Evolutionary conservation across 2,113 vertebrate species (phyloP).

Genomic region (Takifugu flavidus): DNA sequence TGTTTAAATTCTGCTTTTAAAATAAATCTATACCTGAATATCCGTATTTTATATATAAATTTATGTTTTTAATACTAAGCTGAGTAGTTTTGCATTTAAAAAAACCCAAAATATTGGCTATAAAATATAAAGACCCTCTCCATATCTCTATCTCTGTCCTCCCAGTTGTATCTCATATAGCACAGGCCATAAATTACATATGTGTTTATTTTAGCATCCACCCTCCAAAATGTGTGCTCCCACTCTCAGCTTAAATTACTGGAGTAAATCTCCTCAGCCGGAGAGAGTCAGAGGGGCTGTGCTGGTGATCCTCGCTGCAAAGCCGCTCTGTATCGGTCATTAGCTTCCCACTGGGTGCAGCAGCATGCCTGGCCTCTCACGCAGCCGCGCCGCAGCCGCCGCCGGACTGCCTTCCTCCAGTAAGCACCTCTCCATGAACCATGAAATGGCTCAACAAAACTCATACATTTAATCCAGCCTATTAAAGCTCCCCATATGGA

Average conservation of each 20-base stretch:
- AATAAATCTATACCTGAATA: no score
- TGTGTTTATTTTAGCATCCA: conserved; percentile 1
- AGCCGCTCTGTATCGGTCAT: conserved; percentile 50
- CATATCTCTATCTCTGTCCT: no score
- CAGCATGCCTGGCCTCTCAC: conserved; percentile 54
- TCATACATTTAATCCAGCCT: conserved; percentile 15
- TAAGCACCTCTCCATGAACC: conserved; percentile 33
- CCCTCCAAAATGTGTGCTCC: conserved; percentile 5
- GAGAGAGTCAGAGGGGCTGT: conserved; percentile 16
- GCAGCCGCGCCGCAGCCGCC: conserved; percentile 40
- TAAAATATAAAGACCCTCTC: no score
- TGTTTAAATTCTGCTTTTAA: no score
- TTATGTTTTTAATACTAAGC: no score
- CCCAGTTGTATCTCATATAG: background rate
- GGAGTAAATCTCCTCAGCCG: conserved; percentile 46
- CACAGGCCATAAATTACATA: background rate
- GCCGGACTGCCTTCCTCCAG: conserved; percentile 16
- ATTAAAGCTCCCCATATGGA: conserved; percentile 21
- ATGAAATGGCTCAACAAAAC: conserved; percentile 31
- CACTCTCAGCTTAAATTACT: conserved; percentile 41
- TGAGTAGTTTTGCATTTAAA: no score
- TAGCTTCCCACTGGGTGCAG: conserved; percentile 59
- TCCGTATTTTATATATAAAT: no score
- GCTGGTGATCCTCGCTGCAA: conserved; percentile 28
- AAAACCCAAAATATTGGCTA: no score